Base-by-base conservation (phyloP, 2,113 vertebrate genomes). In the Spermophilus dauricus region DNA sequence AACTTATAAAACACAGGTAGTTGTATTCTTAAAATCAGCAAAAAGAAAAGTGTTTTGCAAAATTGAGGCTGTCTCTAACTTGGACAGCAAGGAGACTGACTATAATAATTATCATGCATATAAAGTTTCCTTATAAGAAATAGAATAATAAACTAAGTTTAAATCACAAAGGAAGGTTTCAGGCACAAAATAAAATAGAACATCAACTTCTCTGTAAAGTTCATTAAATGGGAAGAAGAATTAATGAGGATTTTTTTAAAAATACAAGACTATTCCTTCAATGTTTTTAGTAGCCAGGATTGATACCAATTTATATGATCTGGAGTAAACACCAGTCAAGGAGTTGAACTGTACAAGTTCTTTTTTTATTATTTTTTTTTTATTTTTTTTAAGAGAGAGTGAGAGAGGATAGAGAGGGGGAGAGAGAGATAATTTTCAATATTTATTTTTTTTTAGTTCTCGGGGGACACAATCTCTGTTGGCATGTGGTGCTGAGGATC, bases 171-270 rank as follows among this genome's bases (percentile, higher is more conserved):
- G 48, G 65, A 85, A 95, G 42, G 34, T 75, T 86, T 94, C 28
- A 61, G 34, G 5, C 53, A 85, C 26, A 91, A 86, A 95, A 89
- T 93, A 94, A 87, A 86, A 87, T 70, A 95, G 96, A 89, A 78
- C 8, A 30, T 65, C 30, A 24, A 86, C 13, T 42, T 90, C 26
- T 92, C 42, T 45, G 8, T 75, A 95, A 93, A 95, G 20, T 30
- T 76, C 39, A 85, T 89, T 97, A 96, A 80, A 24, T 76, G 53
- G 8, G 73, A 1, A n/a, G 14, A 34, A 87, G 10, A 97, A 72
- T 97, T 93, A 94, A 92, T 97, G 30, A 95, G 39, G 26, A 85
- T 42, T 39, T 63, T 45, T 37, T 63, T 5, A 16, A 22, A 48
- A 53, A 39, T 18, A 83, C 18, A 53, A 65, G 13, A n/a, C 17